These are phyloP conservation scores for Macroglossus sobrinus DNA, from an alignment of 2,113 vertebrate genomes.

Conservation along the genomic window DNA sequence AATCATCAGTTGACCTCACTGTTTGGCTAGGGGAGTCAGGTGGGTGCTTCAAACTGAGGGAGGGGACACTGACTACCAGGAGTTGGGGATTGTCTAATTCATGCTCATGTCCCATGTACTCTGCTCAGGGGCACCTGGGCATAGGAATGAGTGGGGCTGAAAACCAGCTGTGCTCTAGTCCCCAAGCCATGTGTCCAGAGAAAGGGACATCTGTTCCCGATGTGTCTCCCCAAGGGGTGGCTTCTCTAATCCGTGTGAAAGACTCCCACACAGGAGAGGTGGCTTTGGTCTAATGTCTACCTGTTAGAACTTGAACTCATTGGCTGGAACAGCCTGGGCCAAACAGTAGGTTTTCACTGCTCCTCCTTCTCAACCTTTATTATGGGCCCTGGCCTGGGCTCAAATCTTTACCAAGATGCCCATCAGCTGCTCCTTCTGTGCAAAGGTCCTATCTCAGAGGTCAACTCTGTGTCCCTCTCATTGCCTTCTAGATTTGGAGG, in stretches of 20 bases:
- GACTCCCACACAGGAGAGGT: not conserved
- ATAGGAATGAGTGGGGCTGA: not conserved
- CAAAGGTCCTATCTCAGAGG: not conserved
- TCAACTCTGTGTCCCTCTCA: not conserved
- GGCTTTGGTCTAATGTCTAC: not conserved
- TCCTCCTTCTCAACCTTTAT: not conserved
- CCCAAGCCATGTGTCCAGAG: rapidly evolving
- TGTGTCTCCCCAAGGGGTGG: no score
- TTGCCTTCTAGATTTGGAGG: not conserved
- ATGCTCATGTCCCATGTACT: not conserved
- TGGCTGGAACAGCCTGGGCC: not conserved
- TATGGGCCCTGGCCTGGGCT: not conserved
- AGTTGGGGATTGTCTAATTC: not conserved
- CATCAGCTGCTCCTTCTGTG: not conserved
- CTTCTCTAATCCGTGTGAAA: not conserved
- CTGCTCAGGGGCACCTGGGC: not conserved
- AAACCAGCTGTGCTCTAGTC: not conserved
- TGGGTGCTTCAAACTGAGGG: not conserved
- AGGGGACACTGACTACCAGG: not conserved
- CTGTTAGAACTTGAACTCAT: not conserved
- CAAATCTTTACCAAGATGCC: not conserved
- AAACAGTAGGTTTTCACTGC: not conserved
- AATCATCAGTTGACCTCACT: no score
- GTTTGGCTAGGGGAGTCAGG: no score
- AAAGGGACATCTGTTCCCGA: not conserved